These are phyloP conservation scores for Xestia sexstrigata DNA, from an alignment of 2,888 invertebrate genomes.

Conservation along the genomic window DNA sequence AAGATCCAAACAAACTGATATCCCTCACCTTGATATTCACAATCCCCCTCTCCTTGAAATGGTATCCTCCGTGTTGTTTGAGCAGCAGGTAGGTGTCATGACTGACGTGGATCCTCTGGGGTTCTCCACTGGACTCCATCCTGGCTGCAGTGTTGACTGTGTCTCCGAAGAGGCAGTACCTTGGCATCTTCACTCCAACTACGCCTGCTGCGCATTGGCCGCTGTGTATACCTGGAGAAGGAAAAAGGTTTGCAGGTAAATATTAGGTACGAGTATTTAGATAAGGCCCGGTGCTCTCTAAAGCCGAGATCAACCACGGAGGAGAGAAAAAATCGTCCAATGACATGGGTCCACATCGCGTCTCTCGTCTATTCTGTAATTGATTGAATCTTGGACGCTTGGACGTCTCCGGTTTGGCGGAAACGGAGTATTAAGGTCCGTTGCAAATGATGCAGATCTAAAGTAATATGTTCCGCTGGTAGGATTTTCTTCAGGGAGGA, in stretches of 20 bases:
- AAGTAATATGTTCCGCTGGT: too few relatives aligned
- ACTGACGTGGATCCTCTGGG: conserved; percentile 94
- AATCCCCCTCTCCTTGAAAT: conserved; percentile 93
- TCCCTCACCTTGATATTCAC: conserved; percentile 93
- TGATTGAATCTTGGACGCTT: neutral
- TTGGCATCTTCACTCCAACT: conserved; percentile 95
- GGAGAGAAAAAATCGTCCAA: neutral
- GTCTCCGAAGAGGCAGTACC: conserved; percentile 96
- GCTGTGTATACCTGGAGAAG: conserved; percentile 83
- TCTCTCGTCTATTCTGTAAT: neutral
- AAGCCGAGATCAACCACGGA: neutral
- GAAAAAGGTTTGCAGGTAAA: neutral
- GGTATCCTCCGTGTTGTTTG: conserved; percentile 93
- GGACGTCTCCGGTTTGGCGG: neutral
- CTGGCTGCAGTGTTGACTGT: conserved; percentile 95
- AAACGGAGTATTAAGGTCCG: too few relatives aligned
- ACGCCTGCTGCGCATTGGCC: conserved; percentile 96
- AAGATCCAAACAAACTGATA: neutral
- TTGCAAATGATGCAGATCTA: too few relatives aligned
- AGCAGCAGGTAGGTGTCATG: conserved; percentile 92
- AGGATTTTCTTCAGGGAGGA: too few relatives aligned
- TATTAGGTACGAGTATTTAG: neutral
- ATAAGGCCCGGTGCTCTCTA: neutral
- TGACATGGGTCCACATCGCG: too few relatives aligned
- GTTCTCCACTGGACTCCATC: conserved; percentile 95